Evolutionary conservation across 2,888 invertebrate genomes (phyloP).

Genomic region (Parnassius smintheus): DNA sequence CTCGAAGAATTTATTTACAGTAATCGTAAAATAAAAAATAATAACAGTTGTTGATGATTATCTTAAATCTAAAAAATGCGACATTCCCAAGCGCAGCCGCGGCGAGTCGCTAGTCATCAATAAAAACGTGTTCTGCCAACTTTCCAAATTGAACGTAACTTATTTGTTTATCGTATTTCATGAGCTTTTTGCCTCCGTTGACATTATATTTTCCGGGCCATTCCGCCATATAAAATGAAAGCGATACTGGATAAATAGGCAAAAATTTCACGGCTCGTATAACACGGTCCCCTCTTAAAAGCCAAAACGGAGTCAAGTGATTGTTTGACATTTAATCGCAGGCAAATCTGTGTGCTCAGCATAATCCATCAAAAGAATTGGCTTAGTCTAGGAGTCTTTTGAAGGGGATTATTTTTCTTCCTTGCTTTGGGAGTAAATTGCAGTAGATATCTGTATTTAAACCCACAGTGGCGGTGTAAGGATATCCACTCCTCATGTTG

Average conservation of each 20-base stretch:
- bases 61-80: no score
- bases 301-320: slow-evolving; percentile 65
- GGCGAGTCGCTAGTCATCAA: no score
- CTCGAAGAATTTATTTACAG: no score
- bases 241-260: slow-evolving; percentile 43
- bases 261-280: slow-evolving; percentile 58
- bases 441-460: no score
- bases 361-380: slow-evolving; percentile 62
- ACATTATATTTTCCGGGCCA: slow-evolving; percentile 5
- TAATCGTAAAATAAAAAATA: no score
- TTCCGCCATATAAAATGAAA: slow-evolving; percentile 39
- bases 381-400: slow-evolving; percentile 30
- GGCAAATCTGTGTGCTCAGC: slow-evolving; percentile 70
- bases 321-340: slow-evolving; percentile 54
- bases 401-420: not conserved
- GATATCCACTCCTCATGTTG: no score
- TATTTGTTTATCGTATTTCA: not conserved
- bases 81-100: no score
- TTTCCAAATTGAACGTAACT: not conserved
- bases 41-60: no score
- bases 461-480: no score
- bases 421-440: no score
- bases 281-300: slow-evolving; percentile 62
- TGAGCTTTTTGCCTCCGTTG: slow-evolving; percentile 1
- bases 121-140: no score